Percentiles rank a stretch among this genome's conserved stretches.
phyloP scores from a whole-genome alignment of 2,797 vertebrate species.

The Chelonia mydas region DNA sequence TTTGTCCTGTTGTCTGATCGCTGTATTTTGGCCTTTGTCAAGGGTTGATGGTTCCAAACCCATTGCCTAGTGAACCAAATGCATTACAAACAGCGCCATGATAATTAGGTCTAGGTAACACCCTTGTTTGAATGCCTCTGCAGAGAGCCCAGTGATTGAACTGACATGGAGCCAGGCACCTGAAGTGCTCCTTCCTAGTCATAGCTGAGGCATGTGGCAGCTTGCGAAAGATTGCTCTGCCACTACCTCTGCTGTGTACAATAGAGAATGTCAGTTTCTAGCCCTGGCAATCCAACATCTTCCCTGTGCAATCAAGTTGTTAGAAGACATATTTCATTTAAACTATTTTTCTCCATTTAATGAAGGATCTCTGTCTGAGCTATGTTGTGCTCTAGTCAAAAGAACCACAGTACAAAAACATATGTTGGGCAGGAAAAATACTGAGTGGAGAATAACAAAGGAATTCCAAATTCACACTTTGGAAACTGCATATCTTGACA shows the following conservation, averaged over 20 bases:
- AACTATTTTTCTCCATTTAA: neutral
- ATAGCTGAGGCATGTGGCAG: neutral
- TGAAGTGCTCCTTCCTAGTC: neutral
- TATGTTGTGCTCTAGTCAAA: constrained; percentile 51
- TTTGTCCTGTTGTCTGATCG: constrained; percentile 23
- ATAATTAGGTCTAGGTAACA: neutral
- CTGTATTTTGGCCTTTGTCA: neutral
- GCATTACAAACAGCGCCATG: neutral
- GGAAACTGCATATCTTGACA: constrained; percentile 71
- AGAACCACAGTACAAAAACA: constrained; percentile 47
- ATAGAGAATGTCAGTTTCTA: constrained; percentile 29
- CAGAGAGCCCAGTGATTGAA: constrained; percentile 15
- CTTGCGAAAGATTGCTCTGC: constrained; percentile 55
- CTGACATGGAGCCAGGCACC: neutral
- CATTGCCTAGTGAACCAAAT: fast-evolving
- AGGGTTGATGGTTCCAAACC: neutral
- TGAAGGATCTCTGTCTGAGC: constrained; percentile 55
- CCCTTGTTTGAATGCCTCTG: neutral
- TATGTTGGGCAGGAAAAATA: constrained; percentile 58
- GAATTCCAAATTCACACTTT: constrained; percentile 68
- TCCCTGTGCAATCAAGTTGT: constrained; percentile 64
- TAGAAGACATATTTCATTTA: constrained; percentile 60
- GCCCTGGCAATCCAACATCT: constrained; percentile 65
- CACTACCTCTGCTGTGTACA: constrained; percentile 1
- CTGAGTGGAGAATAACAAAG: constrained; percentile 69